Evolutionary conservation across 2,797 vertebrate species (phyloP), one percentile per base, ranked within the genome.

Genomic region (Molossus molossus): DNA sequence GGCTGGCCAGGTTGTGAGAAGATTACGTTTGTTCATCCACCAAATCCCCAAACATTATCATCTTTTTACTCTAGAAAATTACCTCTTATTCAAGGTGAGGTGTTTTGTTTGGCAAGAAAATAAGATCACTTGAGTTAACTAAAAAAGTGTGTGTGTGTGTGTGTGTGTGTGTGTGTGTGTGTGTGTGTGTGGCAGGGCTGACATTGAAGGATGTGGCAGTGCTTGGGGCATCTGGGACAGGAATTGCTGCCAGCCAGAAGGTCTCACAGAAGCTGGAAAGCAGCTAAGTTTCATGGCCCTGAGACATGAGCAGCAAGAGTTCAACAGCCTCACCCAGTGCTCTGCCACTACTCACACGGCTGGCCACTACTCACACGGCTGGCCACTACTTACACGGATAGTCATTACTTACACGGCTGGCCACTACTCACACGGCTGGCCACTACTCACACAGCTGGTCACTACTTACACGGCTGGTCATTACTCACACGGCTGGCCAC

Each of bases 71-170:
- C 33, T 21, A n/a, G 45, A 12, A 82, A 95, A 79, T 80, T 37
- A 53, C 7, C 29, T 14, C 40, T 76, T 82, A 45, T 73, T 67
- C 48, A 62, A 85, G 65, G 50, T 4, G 64, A 48, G 29, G 40
- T 50, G 33, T 84, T 90, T 83, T 40, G 21, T 83, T 90, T 92
- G 67, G 21, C 21, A 91, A 95, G 29, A 81, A 95, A 92, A 83
- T 55, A 94, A 84, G 40, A 33, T 60, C 37, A 21, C 37, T 83
- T 27, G 29, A 67, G 57, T 50, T 79, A 89, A 93, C 50, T 58
- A 17, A 89, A 67, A 29, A 72, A 65, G 25, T 3, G 17, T 8
- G 4, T 29, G 29, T 18, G 48, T 14, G 76, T 62, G 81, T 53
- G n/a, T n/a, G 17, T 14, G 21, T 53, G 21, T 62, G 53, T 33